phyloP scores from a whole-genome alignment of 1,140 invertebrate species.

The Aethina tumida region DNA sequence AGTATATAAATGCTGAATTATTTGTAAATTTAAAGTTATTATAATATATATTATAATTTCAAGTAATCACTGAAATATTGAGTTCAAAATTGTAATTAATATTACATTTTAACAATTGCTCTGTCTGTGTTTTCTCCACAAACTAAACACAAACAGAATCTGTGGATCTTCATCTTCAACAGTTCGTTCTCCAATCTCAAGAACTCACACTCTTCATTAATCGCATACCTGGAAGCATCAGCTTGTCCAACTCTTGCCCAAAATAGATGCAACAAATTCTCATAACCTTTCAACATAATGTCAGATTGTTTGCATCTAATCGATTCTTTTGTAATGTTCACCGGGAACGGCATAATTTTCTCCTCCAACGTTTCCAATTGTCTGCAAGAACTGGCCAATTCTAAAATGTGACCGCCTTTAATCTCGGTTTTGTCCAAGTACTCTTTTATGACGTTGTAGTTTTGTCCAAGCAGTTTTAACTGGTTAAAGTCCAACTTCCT shows the following conservation, averaged over 20 bases:
- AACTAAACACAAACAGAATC: slow-evolving; percentile 26
- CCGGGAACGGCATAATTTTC: slow-evolving; percentile 33
- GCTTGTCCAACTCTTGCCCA: slow-evolving; percentile 26
- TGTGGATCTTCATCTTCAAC: slow-evolving; percentile 17
- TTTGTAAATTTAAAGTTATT: too few relatives aligned
- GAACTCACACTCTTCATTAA: slow-evolving; percentile 26
- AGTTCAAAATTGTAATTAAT: too few relatives aligned
- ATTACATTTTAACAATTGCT: too few relatives aligned
- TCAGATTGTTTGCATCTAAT: slow-evolving; percentile 1
- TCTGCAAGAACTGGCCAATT: slow-evolving; percentile 42
- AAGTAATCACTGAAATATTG: too few relatives aligned
- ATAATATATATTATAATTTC: too few relatives aligned
- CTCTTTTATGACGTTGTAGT: slow-evolving; percentile 16
- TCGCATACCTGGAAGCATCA: slow-evolving; percentile 18
- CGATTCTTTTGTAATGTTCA: not conserved
- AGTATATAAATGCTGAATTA: too few relatives aligned
- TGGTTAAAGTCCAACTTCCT: slow-evolving; percentile 16
- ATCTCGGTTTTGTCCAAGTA: slow-evolving; percentile 26
- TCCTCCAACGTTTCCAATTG: slow-evolving; percentile 48
- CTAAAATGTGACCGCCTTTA: slow-evolving; percentile 43
- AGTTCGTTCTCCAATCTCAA: slow-evolving; percentile 23
- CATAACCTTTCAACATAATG: slow-evolving; percentile 7
- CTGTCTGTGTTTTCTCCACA: too few relatives aligned
- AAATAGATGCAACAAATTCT: slow-evolving; percentile 19
- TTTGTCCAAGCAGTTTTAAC: slow-evolving; percentile 17